phyloP scores from a whole-genome alignment of 1,140 invertebrate species.

The Cheumatopsyche charites region DNA sequence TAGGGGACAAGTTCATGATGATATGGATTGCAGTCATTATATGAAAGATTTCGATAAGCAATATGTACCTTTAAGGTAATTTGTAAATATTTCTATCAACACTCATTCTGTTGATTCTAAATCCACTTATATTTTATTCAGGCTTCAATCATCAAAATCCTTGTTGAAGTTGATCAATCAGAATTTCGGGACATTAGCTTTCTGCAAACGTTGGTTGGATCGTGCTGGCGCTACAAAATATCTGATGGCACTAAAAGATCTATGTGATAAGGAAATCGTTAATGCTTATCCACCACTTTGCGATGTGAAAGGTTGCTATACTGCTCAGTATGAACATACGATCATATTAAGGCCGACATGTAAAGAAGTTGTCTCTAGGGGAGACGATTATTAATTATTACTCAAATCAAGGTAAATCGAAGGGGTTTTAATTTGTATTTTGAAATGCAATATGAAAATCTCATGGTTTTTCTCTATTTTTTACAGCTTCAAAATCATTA shows the following conservation, averaged over 20 bases:
- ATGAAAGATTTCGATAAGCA: conserved; percentile 99
- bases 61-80: conserved; percentile 81
- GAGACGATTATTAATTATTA: conserved; percentile 86
- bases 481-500: too few species aligned
- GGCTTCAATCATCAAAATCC: conserved; percentile 89
- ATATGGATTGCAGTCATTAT: conserved; percentile 99
- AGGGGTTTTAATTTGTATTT: too few species aligned
- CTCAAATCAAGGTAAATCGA: neutral
- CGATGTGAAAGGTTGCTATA: conserved; percentile 97
- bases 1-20: conserved; percentile 95
- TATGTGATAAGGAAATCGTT: conserved; percentile 95
- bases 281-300: conserved; percentile 98
- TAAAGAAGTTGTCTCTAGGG: conserved; percentile 97
- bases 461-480: too few species aligned
- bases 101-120: neutral
- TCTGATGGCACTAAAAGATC: conserved; percentile 97
- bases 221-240: conserved; percentile 96
- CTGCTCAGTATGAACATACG: conserved; percentile 99
- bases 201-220: conserved; percentile 99
- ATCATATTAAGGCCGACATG: conserved; percentile 96
- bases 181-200: conserved; percentile 97
- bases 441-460: too few species aligned
- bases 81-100: conserved; percentile 24
- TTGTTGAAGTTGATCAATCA: conserved; percentile 96
- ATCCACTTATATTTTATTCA: conserved; percentile 53